These are phyloP conservation scores for Seriola quinqueradiata DNA, from an alignment of 2,113 vertebrate species.

Conservation along the genomic window DNA sequence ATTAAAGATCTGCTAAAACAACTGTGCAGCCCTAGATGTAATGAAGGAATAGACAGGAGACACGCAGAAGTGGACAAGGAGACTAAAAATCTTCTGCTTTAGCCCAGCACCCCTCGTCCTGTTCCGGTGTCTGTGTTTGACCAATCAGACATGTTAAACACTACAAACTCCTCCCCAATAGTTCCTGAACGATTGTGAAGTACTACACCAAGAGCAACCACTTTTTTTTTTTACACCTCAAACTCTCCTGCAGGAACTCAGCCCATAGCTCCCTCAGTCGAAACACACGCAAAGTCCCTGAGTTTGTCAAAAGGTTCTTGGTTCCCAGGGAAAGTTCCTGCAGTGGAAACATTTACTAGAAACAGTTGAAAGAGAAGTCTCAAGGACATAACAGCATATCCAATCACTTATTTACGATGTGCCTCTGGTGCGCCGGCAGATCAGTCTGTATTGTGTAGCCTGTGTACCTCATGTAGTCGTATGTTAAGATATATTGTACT, in stretches of 20 bases:
- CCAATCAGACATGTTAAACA: no score
- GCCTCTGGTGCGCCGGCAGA: background rate
- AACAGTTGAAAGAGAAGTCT: background rate
- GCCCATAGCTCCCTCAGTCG: background rate
- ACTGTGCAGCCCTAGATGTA: no score
- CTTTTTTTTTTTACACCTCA: background rate
- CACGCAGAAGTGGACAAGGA: no score
- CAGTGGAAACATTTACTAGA: background rate
- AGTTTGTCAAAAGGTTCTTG: background rate
- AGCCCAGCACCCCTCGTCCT: no score
- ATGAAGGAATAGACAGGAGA: no score
- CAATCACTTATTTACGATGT: accelerated
- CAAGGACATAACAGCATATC: background rate
- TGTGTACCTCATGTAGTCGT: background rate
- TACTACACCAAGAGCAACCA: background rate
- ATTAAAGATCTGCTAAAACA: background rate
- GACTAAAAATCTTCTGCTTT: no score
- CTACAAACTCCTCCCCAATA: background rate
- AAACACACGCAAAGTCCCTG: background rate
- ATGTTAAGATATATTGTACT: background rate
- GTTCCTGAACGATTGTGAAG: background rate
- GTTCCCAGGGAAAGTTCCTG: background rate
- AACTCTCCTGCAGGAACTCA: background rate
- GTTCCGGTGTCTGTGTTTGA: no score
- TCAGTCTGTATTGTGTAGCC: background rate